Percentiles rank a stretch among this genome's conserved stretches.
phyloP scores from a whole-genome alignment of 2,888 invertebrate species.

The Acrocyrtus sp. region DNA sequence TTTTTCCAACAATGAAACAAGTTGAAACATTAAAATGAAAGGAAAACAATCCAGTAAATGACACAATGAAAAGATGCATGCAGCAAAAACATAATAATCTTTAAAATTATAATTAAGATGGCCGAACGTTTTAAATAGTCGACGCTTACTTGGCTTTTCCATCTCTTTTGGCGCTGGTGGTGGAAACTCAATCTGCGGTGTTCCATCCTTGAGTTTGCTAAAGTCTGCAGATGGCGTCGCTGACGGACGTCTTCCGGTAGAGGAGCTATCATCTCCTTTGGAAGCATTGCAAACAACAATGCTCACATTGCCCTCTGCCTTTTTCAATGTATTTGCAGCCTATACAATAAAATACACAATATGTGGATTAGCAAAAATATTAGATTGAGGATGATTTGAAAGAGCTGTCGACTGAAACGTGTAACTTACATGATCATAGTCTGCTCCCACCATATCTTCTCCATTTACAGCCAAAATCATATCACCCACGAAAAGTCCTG shows the following conservation, averaged over 20 bases:
- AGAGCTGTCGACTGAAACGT: background rate
- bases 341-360: conserved; percentile 65
- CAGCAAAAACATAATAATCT: too few species aligned
- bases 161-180: conserved; percentile 64
- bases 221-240: conserved; percentile 13
- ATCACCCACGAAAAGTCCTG: conserved; percentile 95
- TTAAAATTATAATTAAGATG: conserved; percentile 11
- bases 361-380: background rate
- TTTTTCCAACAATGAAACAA: too few species aligned
- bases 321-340: conserved; percentile 86
- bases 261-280: conserved; percentile 76
- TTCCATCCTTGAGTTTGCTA: conserved; percentile 12
- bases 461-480: conserved; percentile 97
- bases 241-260: background rate
- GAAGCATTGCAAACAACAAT: conserved; percentile 86
- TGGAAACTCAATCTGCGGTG: conserved; percentile 1
- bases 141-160: conserved; percentile 69
- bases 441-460: conserved; percentile 86
- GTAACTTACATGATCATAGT: conserved; percentile 81
- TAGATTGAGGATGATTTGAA: conserved; percentile 6
- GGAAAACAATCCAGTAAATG: too few species aligned
- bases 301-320: conserved; percentile 86
- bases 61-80: too few species aligned
- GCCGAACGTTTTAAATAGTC: too few species aligned
- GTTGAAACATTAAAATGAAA: too few species aligned